Evolutionary conservation across 2,797 vertebrate species (phyloP), one percentile per base, ranked within the genome.

Genomic region (Pangasius krempfi): DNA sequence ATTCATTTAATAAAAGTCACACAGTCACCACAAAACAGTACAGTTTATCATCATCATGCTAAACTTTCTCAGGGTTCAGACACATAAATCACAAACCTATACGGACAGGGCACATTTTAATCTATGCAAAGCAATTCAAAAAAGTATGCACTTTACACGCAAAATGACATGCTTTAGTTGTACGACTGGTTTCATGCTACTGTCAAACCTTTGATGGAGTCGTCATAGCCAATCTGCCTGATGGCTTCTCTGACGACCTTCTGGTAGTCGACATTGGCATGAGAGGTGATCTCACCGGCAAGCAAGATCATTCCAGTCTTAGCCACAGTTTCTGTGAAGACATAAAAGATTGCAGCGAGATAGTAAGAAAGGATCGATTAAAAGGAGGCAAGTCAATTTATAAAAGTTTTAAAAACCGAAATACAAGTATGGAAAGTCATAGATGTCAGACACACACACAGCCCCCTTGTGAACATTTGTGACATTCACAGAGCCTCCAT

Each of bases 241-340:
- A 99, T 97, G 5, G 98, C 95, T 84, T 99, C 98, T 90, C 98
- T 95, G 89, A 99, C 98, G 56, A 99, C 92, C 94, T 96, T 98
- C 95, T 99, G 98, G 93, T 99, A 99, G 93, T 99, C 98, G 1
- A 99, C 96, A 0, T 89, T 93, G 27, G 98, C 97, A 80, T 93
- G 95, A 16, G 98, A 99, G 0, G 98, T 99, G 93, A 99, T 97
- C 93, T 99, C 98, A 16, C 98, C 98, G 0, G 96, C 98, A 91
- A 99, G 94, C 88, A 99, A 96, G 93, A 99, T 98, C 98, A 99
- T 99, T 91, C 98, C 98, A 0, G 98, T 99, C 95, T 99, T 99
- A 30, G 98, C 97, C 54, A 97, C 97, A 0, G 98, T 98, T 96
- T 99, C 98, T 99, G 94, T 68, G 85, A 89, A 84, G 56, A 85